Percentiles rank a stretch among this genome's conserved stretches.
These are phyloP conservation scores for Leptestheria dahalacensis DNA, from an alignment of 1,140 invertebrate genomes.

Conservation along the genomic window DNA sequence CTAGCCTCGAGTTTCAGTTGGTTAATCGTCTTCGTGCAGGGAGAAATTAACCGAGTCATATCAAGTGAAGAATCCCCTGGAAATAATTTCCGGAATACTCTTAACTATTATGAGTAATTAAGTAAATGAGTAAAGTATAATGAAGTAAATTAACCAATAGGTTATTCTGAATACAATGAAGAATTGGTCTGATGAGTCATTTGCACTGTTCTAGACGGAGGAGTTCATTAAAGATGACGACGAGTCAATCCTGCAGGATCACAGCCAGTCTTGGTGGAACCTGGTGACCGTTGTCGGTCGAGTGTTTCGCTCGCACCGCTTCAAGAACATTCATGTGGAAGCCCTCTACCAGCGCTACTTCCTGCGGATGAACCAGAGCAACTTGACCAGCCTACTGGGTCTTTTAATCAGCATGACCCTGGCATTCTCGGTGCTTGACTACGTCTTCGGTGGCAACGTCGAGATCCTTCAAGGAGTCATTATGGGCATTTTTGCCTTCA, in stretches of 20 bases:
- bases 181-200: background rate
- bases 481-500: slow-evolving; percentile 26
- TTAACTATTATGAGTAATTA: too few species aligned
- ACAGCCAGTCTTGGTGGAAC: slow-evolving; percentile 21
- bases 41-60: too few species aligned
- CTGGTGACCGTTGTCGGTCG: slow-evolving; percentile 25
- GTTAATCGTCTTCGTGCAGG: too few species aligned
- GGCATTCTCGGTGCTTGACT: slow-evolving; percentile 36
- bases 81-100: too few species aligned
- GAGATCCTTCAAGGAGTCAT: slow-evolving; percentile 22
- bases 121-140: too few species aligned
- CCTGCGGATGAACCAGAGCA: slow-evolving; percentile 78
- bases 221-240: slow-evolving; percentile 1
- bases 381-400: slow-evolving; percentile 65
- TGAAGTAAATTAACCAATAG: too few species aligned
- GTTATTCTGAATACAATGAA: too few species aligned
- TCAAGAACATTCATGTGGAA: slow-evolving; percentile 63
- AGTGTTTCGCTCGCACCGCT: slow-evolving; percentile 42
- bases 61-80: too few species aligned
- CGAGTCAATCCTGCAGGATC: slow-evolving; percentile 21
- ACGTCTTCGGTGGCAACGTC: slow-evolving; percentile 24
- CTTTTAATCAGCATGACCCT: slow-evolving; percentile 52
- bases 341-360: slow-evolving; percentile 84
- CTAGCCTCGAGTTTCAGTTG: too few species aligned
- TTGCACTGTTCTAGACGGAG: background rate